A percentile compares a stretch with the other conserved stretches of the same genome.
Evolutionary conservation across 2,888 invertebrate species (phyloP).

Genomic region (Lasiommata megera): DNA sequence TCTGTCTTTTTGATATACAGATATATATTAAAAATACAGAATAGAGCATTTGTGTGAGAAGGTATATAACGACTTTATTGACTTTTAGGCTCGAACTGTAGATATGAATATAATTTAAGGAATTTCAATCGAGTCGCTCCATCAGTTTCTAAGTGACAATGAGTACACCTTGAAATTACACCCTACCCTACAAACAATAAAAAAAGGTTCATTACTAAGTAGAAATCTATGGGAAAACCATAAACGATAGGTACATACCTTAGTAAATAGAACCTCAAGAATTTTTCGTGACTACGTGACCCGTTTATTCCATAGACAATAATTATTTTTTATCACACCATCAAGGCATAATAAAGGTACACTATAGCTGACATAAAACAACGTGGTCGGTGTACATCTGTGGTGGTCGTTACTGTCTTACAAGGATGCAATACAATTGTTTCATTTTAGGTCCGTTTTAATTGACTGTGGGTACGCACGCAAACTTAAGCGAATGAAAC

Average conservation of each 20-base stretch:
- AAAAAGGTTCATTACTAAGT: too few species aligned
- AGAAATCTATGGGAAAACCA: too few species aligned
- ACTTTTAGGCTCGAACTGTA: too few species aligned
- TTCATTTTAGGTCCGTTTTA: slow-evolving; percentile 60
- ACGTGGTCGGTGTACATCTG: slow-evolving; percentile 19
- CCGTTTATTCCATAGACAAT: not conserved
- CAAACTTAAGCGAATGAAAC: slow-evolving; percentile 34
- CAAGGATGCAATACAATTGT: slow-evolving; percentile 58
- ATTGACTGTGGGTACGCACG: slow-evolving; percentile 58
- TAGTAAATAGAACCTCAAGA: not conserved
- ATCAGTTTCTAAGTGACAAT: too few species aligned
- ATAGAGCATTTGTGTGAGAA: too few species aligned
- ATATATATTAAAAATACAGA: too few species aligned
- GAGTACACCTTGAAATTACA: too few species aligned
- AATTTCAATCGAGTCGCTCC: too few species aligned
- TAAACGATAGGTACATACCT: not conserved
- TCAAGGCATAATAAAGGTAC: not conserved
- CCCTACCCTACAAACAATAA: too few species aligned
- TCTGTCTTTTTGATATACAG: too few species aligned
- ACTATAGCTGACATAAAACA: not conserved
- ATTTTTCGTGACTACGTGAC: slow-evolving; percentile 6
- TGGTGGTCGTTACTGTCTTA: slow-evolving; percentile 42
- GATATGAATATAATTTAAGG: too few species aligned
- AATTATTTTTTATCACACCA: slow-evolving; percentile 3
- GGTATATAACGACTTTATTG: too few species aligned